A percentile compares a stretch with the other conserved stretches of the same genome.
These are phyloP conservation scores for Phrynosoma platyrhinos DNA, from an alignment of 2,113 vertebrate genomes.

Conservation along the genomic window DNA sequence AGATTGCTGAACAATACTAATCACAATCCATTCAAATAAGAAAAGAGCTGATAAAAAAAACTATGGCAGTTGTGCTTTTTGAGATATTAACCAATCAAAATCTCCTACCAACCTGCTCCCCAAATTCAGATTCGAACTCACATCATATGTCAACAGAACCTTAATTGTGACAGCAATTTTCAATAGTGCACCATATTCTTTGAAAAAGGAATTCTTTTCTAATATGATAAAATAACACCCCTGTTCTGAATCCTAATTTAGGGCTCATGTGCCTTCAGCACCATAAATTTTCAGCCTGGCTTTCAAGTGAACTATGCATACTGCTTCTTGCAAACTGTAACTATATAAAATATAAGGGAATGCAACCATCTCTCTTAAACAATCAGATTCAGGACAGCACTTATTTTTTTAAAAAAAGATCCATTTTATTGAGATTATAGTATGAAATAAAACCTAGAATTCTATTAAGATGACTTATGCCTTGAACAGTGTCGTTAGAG, in stretches of 20 bases:
- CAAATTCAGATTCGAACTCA: constrained; percentile 41
- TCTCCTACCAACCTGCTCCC: background rate
- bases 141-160: constrained; percentile 51
- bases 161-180: constrained; percentile 63
- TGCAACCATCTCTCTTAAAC: constrained; percentile 42
- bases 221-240: constrained; percentile 64
- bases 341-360: constrained; percentile 56
- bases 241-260: constrained; percentile 68
- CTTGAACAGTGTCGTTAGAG: constrained; percentile 42
- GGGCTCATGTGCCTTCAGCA: constrained; percentile 39
- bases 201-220: constrained; percentile 70
- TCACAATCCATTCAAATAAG: constrained; percentile 19
- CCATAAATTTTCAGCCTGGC: constrained; percentile 63
- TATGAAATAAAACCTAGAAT: constrained; percentile 49
- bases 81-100: constrained; percentile 43
- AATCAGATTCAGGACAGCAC: constrained; percentile 43
- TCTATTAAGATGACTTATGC: constrained; percentile 40
- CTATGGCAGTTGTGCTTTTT: constrained; percentile 9
- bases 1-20: constrained; percentile 11
- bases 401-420: constrained; percentile 39
- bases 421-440: constrained; percentile 30
- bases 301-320: constrained; percentile 56
- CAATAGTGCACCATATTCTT: constrained; percentile 57
- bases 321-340: constrained; percentile 30
- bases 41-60: background rate